Percentiles rank a stretch among this genome's conserved stretches.
These are phyloP conservation scores for Leuctra nigra DNA, from an alignment of 2,888 invertebrate species.

Conservation along the genomic window DNA sequence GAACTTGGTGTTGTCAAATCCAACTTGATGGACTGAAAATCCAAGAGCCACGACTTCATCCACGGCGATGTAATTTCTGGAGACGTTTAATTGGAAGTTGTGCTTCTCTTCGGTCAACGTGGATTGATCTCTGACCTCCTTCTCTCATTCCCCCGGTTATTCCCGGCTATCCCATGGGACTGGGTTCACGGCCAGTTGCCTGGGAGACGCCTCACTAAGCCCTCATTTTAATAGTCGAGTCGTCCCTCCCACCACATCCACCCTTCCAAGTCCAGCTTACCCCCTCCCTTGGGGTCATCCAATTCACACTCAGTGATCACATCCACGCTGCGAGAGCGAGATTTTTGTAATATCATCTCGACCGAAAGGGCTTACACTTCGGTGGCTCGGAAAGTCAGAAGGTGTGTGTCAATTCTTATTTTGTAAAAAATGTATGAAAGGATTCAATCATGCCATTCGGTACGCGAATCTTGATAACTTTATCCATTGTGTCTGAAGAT, in stretches of 20 bases:
- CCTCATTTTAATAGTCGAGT: background rate
- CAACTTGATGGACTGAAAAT: too few relatives aligned
- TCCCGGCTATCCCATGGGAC: too few relatives aligned
- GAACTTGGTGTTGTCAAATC: too few relatives aligned
- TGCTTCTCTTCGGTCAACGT: background rate
- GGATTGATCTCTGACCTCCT: background rate
- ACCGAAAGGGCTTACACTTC: background rate
- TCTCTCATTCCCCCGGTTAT: too few relatives aligned
- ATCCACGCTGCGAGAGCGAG: background rate
- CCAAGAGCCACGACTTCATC: too few relatives aligned
- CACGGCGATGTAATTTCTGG: too few relatives aligned
- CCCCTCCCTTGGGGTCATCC: background rate
- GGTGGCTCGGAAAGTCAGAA: background rate
- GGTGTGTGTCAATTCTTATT: background rate
- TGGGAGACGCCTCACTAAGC: constrained; percentile 1
- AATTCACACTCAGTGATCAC: background rate
- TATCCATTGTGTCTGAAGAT: too few relatives aligned
- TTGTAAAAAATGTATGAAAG: background rate
- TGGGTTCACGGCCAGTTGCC: constrained; percentile 2
- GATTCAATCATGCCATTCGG: background rate
- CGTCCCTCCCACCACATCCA: background rate
- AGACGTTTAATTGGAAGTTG: background rate
- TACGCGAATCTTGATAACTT: too few relatives aligned
- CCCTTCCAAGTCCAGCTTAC: background rate
- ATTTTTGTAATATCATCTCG: background rate